A percentile compares a stretch with the other conserved stretches of the same genome.
These are phyloP conservation scores for Capromys pilorides DNA, from an alignment of 2,797 vertebrate species.

Conservation along the genomic window DNA sequence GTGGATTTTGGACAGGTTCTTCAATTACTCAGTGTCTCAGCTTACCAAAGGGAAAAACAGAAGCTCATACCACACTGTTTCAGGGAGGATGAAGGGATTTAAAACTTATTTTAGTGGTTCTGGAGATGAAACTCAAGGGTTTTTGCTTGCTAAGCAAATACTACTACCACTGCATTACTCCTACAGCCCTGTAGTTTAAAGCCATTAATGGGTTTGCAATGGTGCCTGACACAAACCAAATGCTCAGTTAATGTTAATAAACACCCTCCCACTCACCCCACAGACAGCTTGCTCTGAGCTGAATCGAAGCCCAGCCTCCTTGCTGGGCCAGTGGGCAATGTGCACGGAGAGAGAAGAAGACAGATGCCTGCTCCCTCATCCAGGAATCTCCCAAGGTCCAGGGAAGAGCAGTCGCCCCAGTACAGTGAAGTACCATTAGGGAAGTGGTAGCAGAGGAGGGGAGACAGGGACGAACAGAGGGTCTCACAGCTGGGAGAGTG, in stretches of 20 bases:
- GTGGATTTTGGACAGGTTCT: no score
- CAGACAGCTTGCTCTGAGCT: neutral
- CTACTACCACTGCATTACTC: neutral
- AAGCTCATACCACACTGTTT: neutral
- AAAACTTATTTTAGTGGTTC: neutral
- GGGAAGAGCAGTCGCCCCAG: neutral
- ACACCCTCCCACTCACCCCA: accelerated
- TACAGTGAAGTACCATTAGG: no score
- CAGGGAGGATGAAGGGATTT: neutral
- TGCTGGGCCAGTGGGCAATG: neutral
- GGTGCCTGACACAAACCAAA: neutral
- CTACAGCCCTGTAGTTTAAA: neutral
- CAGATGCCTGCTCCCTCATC: neutral
- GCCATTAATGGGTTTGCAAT: neutral
- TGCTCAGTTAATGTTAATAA: neutral
- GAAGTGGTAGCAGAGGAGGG: neutral
- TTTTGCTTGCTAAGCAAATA: neutral
- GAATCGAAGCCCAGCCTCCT: neutral
- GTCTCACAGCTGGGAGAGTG: neutral
- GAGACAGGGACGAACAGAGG: neutral
- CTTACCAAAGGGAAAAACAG: neutral
- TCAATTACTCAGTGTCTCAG: neutral
- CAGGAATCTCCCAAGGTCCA: neutral
- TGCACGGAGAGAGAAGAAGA: neutral
- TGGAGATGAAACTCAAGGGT: neutral